phyloP scores from a whole-genome alignment of 2,113 vertebrate genomes.

The Mellivora capensis region DNA sequence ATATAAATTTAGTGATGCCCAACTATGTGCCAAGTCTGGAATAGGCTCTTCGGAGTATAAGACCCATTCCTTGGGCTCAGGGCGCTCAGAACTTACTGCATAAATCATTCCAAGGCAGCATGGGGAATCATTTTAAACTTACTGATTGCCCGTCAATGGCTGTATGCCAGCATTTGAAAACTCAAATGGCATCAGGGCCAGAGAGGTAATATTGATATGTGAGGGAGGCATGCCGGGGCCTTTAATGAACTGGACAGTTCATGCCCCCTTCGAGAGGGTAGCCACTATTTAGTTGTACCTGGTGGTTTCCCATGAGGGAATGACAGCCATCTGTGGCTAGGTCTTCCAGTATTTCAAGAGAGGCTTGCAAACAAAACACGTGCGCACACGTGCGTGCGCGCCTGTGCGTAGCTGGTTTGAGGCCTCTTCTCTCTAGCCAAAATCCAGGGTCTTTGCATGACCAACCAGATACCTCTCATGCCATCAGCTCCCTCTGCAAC shows the following conservation, averaged over 20 bases:
- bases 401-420: background rate
- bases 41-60: background rate
- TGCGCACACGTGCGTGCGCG: accelerated
- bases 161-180: background rate
- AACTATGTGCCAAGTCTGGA: background rate
- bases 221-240: background rate
- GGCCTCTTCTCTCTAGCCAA: background rate
- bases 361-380: background rate
- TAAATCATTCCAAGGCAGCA: background rate
- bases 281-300: background rate
- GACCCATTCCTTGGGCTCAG: background rate
- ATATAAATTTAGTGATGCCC: background rate
- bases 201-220: background rate
- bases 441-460: background rate
- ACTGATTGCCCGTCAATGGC: background rate
- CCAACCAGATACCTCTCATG: background rate
- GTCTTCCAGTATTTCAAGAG: background rate
- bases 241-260: background rate
- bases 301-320: background rate
- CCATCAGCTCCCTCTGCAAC: too few species aligned
- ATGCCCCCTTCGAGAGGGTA: background rate
- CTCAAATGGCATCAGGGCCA: too few species aligned
- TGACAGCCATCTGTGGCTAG: background rate
- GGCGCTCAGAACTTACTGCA: background rate
- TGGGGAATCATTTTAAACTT: background rate